Base-by-base conservation (phyloP, 2,797 vertebrate species). In the Nyctalus aviator region DNA sequence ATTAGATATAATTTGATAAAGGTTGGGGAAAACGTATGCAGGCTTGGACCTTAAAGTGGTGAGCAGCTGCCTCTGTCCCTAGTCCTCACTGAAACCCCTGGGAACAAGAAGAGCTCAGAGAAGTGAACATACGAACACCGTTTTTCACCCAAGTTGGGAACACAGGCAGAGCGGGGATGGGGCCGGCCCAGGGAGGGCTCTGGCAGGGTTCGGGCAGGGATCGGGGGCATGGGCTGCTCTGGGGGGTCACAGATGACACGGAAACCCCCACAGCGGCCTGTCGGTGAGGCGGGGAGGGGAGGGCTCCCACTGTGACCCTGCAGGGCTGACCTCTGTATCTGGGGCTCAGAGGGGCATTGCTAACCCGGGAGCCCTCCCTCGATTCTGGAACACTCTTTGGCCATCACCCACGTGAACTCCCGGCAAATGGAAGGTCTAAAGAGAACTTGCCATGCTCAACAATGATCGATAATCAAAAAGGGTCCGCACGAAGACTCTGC, bases 371-470 rank as follows among this genome's bases (percentile, higher is more conserved):
- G 23, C 68, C 4, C 6, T 21, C 30, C 18, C 0, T 12, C 3
- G 35, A 25, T 4, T 35, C 50, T 59, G 8, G 53, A 17, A 8
- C 21, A 30, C 9, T 4, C 37, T 25, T 6, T 8, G 18, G 48
- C 64, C 50, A 8, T 21, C 64, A 35, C 62, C 13, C 0, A 0
- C 18, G 1, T 6, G 9, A 17, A 30, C 72, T 27, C 37, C 55
- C 62, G 12, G 68, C 32, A 17, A 27, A 41, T 1, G 25, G 66
- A 59, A 46, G n/a, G 53, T 25, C 41, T n/a, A 15, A 4, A 25
- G 41, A 82, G 77, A 50, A 6, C 27, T 18, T 9, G 13, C 15
- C 13, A 5, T 10, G 30, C 14, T 32, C 55, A 23, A 2, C 13
- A n/a, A 62, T 21, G 44, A 23, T 30, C 21, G 5, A 72, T 30